A percentile compares a stretch with the other conserved stretches of the same genome.
phyloP scores from a whole-genome alignment of 2,888 invertebrate species.

The Drosophila kuntzei region DNA sequence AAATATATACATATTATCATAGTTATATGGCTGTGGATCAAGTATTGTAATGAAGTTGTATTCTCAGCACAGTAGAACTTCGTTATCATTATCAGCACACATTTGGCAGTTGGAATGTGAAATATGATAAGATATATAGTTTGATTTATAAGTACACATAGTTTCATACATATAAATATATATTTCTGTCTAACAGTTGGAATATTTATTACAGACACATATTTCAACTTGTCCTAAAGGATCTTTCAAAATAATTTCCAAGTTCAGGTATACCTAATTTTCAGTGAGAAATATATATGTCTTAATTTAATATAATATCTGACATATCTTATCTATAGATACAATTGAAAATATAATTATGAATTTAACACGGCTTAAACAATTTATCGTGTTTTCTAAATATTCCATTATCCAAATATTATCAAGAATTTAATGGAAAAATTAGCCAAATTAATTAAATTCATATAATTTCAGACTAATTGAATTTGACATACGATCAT shows the following conservation, averaged over 20 bases:
- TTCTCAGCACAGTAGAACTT: neutral
- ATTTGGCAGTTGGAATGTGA: neutral
- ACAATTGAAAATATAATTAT: no score
- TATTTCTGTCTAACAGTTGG: neutral
- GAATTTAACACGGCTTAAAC: no score
- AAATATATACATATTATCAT: neutral
- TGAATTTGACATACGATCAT: no score
- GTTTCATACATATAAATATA: neutral
- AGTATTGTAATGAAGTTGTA: neutral
- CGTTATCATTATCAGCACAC: constrained; percentile 5
- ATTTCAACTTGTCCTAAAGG: neutral
- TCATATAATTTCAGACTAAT: neutral
- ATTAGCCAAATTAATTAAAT: no score
- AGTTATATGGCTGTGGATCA: neutral
- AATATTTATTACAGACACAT: no score
- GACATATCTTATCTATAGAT: no score
- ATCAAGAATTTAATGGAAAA: no score
- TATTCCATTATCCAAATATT: no score
- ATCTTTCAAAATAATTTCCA: neutral
- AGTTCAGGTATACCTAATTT: neutral
- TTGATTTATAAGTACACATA: neutral
- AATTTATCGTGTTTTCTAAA: no score
- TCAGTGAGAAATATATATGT: no score
- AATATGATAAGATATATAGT: constrained; percentile 18
- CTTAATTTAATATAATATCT: no score